phyloP scores from a whole-genome alignment of 2,797 vertebrate genomes.

The Peromyscus aztecus region DNA sequence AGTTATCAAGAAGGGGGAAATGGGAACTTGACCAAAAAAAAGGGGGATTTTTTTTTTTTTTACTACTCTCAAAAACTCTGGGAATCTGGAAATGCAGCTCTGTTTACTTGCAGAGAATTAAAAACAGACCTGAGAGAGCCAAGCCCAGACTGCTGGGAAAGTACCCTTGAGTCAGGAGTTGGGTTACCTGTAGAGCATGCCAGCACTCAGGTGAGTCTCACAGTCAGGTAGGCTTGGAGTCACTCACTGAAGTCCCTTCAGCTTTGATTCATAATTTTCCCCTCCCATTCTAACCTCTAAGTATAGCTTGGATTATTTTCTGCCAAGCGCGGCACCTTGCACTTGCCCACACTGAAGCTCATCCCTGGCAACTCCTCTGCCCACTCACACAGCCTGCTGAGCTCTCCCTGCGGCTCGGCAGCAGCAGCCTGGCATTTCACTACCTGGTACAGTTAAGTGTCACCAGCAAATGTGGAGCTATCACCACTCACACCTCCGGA shows the following conservation, averaged over 20 bases:
- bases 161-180: background rate
- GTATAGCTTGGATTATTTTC: constrained; percentile 75
- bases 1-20: background rate
- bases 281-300: constrained; percentile 59
- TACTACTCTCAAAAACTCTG: constrained; percentile 39
- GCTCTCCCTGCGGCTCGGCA: constrained; percentile 64
- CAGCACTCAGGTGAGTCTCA: no score
- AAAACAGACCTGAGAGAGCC: background rate
- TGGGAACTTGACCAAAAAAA: background rate
- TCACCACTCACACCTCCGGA: constrained; percentile 70
- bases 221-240: background rate
- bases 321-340: constrained; percentile 68
- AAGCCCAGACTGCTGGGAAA: background rate
- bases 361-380: constrained; percentile 78
- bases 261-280: constrained; percentile 26
- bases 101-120: background rate
- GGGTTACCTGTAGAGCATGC: background rate
- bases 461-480: constrained; percentile 52
- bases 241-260: background rate
- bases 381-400: constrained; percentile 80
- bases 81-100: background rate
- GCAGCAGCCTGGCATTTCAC: constrained; percentile 80
- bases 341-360: constrained; percentile 75
- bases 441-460: constrained; percentile 73
- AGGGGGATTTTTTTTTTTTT: no score